phyloP scores from a whole-genome alignment of 2,113 vertebrate genomes.

The Cynoglossus semilaevis region DNA sequence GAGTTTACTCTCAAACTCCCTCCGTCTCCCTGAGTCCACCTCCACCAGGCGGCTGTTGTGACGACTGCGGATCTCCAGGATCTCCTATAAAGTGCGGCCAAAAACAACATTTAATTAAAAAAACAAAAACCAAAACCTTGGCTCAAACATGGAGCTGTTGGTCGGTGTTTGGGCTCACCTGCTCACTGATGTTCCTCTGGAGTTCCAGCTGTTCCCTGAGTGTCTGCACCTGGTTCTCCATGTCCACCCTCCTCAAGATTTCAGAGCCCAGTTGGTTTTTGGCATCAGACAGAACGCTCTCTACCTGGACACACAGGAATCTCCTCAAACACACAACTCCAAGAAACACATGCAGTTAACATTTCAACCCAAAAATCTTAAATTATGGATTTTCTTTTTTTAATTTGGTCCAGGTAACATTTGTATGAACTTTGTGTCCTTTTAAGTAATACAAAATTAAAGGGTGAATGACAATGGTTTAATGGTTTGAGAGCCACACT shows the following conservation, averaged over 20 bases:
- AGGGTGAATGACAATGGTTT: too few relatives aligned
- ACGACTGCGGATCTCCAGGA: conserved; percentile 68
- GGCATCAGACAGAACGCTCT: conserved; percentile 59
- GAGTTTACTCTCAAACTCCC: conserved; percentile 79
- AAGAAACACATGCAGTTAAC: neutral
- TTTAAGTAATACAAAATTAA: too few relatives aligned
- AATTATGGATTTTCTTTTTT: neutral
- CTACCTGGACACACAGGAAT: conserved; percentile 53
- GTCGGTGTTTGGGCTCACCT: conserved; percentile 60
- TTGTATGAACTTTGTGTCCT: too few relatives aligned
- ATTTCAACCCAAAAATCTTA: too few relatives aligned
- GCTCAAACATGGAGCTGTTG: neutral
- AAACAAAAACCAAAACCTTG: neutral
- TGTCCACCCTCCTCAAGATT: conserved; percentile 75
- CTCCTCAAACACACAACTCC: neutral
- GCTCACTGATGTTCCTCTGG: conserved; percentile 75
- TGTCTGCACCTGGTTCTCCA: conserved; percentile 81
- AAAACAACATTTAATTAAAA: neutral
- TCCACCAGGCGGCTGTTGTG: conserved; percentile 77
- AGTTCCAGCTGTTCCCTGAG: conserved; percentile 80
- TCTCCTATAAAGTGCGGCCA: conserved; percentile 63
- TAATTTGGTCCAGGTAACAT: too few relatives aligned
- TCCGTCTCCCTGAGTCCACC: conserved; percentile 69
- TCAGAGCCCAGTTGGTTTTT: conserved; percentile 79
- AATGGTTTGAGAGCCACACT: too few relatives aligned